phyloP scores from a whole-genome alignment of 2,797 vertebrate genomes.

The Sylvilagus floridanus region DNA sequence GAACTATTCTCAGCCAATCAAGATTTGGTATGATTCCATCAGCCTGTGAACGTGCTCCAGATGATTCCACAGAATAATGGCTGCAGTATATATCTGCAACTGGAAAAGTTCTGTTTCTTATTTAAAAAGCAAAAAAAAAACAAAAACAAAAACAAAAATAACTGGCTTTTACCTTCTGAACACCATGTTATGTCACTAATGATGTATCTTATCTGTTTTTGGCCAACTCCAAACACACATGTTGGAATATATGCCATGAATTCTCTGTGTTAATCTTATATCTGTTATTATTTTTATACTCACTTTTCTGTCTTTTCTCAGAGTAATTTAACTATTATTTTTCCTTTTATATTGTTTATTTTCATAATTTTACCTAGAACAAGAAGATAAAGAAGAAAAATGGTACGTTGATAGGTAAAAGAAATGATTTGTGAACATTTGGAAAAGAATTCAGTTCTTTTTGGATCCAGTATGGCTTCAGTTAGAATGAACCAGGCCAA shows the following conservation, averaged over 20 bases:
- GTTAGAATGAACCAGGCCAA: background rate
- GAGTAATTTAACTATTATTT: background rate
- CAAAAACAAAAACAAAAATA: background rate
- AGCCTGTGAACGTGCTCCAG: background rate
- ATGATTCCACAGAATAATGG: background rate
- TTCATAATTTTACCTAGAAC: constrained; percentile 11
- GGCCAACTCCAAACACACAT: background rate
- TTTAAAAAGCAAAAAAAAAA: constrained; percentile 1
- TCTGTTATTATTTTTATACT: constrained; percentile 16
- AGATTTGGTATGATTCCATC: background rate
- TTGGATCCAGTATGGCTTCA: background rate
- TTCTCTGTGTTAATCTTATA: background rate
- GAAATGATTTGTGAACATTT: background rate
- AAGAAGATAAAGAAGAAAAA: background rate
- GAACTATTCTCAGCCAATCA: background rate
- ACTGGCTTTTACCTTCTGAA: background rate
- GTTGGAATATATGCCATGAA: background rate
- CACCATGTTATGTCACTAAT: background rate
- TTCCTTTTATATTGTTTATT: background rate
- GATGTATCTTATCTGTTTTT: background rate
- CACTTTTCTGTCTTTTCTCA: background rate
- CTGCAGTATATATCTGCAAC: background rate
- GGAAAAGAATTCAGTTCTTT: background rate
- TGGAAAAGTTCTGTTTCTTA: background rate
- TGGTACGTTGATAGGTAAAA: background rate